Evolutionary conservation across 2,888 invertebrate genomes (phyloP).

Genomic region (Lamellibrachia satsuma): DNA sequence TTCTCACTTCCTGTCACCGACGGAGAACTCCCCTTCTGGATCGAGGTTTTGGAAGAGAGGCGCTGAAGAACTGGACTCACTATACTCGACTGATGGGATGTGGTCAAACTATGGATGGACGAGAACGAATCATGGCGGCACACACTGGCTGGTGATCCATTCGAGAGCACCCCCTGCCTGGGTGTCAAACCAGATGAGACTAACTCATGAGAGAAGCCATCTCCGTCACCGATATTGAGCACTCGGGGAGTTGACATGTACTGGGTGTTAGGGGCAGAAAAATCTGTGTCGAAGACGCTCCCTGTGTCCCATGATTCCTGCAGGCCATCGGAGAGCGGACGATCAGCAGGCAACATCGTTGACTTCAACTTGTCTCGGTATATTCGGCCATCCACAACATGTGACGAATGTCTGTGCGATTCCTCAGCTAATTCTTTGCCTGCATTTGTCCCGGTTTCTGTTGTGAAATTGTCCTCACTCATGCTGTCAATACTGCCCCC

Average conservation of each 20-base stretch:
- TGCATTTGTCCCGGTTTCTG: background rate
- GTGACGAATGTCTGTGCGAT: background rate
- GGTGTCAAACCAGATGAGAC: background rate
- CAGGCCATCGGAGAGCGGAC: background rate
- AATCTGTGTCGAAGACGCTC: background rate
- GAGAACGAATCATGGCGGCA: background rate
- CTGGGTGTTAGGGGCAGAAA: background rate
- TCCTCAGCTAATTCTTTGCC: background rate
- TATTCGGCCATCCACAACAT: background rate
- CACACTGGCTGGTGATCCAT: background rate
- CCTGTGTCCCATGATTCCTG: background rate
- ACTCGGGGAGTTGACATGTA: background rate
- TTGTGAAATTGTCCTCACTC: background rate
- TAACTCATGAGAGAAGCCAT: background rate
- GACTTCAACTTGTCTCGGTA: conserved; percentile 1
- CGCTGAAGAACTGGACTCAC: conserved; percentile 42
- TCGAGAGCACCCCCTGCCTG: background rate
- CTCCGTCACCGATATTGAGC: background rate
- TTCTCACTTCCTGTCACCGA: conserved; percentile 71
- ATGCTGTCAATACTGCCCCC: background rate
- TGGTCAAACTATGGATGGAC: background rate
- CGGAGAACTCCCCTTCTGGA: conserved; percentile 35
- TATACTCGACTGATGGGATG: conserved; percentile 39
- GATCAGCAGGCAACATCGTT: background rate
- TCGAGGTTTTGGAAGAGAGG: conserved; percentile 39